A percentile compares a stretch with the other conserved stretches of the same genome.
Evolutionary conservation across 2,888 invertebrate genomes (phyloP).

Genomic region (Petrophora chlorosata): DNA sequence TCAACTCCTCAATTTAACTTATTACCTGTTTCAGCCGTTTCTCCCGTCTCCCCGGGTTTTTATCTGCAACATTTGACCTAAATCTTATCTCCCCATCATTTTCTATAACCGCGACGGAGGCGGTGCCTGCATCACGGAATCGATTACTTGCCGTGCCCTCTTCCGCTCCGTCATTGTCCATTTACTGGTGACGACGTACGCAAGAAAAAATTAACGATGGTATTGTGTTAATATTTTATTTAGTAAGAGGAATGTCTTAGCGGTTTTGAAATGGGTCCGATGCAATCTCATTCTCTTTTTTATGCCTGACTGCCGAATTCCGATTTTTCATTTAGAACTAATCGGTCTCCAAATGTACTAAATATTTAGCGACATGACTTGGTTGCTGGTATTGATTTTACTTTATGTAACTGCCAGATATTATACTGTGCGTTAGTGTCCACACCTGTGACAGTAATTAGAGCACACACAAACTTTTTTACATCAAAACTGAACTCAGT

Average conservation of each 20-base stretch:
- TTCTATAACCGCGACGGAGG: slow-evolving; percentile 28
- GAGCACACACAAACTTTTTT: too few relatives aligned
- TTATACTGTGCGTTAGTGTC: too few relatives aligned
- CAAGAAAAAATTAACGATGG: slow-evolving; percentile 25
- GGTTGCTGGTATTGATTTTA: too few relatives aligned
- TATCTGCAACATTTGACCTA: slow-evolving; percentile 22
- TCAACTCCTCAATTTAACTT: background rate
- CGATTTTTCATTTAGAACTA: too few relatives aligned
- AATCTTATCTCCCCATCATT: slow-evolving; percentile 29
- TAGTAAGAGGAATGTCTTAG: background rate
- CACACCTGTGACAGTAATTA: too few relatives aligned
- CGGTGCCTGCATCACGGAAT: slow-evolving; percentile 38
- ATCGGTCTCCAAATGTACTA: too few relatives aligned
- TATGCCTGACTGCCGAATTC: too few relatives aligned
- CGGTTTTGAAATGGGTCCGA: too few relatives aligned
- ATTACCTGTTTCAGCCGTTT: background rate
- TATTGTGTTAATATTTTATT: slow-evolving; percentile 22
- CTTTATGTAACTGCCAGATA: too few relatives aligned
- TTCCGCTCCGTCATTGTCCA: slow-evolving; percentile 41
- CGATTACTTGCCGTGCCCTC: slow-evolving; percentile 36
- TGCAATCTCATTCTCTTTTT: too few relatives aligned
- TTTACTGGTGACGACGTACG: slow-evolving; percentile 28
- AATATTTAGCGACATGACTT: too few relatives aligned
- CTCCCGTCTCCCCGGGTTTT: slow-evolving; percentile 4
- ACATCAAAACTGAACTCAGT: too few relatives aligned